Conservation (phyloP, 2,797 vertebrate species). For the Austrolebias charrua region DNA sequence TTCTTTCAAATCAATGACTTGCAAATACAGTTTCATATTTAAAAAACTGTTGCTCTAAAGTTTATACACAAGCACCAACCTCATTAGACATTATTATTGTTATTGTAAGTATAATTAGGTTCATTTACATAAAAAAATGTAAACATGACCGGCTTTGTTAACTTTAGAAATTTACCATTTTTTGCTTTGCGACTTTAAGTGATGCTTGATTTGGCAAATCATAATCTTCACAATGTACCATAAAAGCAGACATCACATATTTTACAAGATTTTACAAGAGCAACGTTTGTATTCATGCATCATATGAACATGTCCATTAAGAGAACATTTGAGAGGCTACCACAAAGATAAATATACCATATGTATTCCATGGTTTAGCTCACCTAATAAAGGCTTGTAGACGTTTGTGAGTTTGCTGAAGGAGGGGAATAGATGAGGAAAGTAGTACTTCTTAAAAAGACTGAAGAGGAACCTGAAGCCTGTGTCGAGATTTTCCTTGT, state of each 20-base stretch:
- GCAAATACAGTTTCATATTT: too few relatives aligned
- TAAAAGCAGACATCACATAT: too few relatives aligned
- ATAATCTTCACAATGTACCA: not conserved
- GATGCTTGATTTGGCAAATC: too few relatives aligned
- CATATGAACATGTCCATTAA: not conserved
- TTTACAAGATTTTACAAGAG: too few relatives aligned
- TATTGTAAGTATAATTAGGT: not conserved
- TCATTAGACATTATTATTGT: not conserved
- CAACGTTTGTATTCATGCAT: not conserved
- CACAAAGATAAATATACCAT: constrained; percentile 5
- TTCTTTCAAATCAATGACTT: too few relatives aligned
- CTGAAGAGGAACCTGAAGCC: constrained; percentile 98
- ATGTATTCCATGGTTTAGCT: constrained; percentile 42
- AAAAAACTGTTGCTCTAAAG: too few relatives aligned
- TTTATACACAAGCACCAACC: too few relatives aligned
- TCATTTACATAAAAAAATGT: not conserved
- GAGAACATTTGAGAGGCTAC: constrained; percentile 13
- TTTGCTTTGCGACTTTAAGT: too few relatives aligned
- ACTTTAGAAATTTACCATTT: not conserved
- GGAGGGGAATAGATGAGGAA: constrained; percentile 95
- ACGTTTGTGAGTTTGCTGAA: constrained; percentile 97
- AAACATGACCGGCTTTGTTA: not conserved
- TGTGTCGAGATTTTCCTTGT: constrained; percentile 94
- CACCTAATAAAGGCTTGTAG: constrained; percentile 97
- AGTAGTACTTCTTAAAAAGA: constrained; percentile 98